Percentiles rank a stretch among this genome's conserved stretches.
phyloP scores from a whole-genome alignment of 2,113 vertebrate species.

The Motacilla tschutschensis region DNA sequence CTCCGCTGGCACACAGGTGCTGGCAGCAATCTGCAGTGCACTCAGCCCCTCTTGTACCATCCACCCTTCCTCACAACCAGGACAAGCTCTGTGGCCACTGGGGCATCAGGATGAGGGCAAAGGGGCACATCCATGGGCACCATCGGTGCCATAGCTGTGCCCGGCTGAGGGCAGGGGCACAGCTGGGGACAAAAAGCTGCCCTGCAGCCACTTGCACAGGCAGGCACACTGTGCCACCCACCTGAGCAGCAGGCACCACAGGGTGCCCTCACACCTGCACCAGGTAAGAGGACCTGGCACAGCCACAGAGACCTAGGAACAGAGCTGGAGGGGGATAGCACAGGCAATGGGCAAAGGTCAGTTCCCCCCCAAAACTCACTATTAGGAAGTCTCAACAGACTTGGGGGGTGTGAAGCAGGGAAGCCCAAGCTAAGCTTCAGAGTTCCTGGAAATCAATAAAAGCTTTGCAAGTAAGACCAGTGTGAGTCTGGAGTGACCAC shows the following conservation, averaged over 20 bases:
- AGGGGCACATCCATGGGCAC: fast-evolving
- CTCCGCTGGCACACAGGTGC: not conserved
- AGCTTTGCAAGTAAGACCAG: not conserved
- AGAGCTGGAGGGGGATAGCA: not conserved
- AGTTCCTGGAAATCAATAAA: conserved; percentile 34
- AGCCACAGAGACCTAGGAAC: fast-evolving
- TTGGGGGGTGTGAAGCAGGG: not conserved
- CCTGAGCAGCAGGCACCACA: not conserved
- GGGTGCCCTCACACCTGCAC: not conserved
- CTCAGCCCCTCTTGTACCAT: not conserved
- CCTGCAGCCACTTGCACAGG: not conserved
- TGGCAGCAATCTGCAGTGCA: not conserved
- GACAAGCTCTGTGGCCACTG: not conserved
- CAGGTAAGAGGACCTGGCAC: not conserved
- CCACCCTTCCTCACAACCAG: not conserved
- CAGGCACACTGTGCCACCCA: not conserved
- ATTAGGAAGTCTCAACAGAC: not conserved
- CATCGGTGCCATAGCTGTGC: not conserved
- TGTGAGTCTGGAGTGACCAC: not conserved
- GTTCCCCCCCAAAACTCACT: not conserved
- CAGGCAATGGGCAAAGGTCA: not conserved
- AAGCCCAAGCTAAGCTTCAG: not conserved
- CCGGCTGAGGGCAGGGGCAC: not conserved
- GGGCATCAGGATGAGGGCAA: not conserved
- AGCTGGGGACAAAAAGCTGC: not conserved